These are phyloP conservation scores for Pardalotus punctatus DNA, from an alignment of 2,113 vertebrate genomes.

Conservation along the genomic window DNA sequence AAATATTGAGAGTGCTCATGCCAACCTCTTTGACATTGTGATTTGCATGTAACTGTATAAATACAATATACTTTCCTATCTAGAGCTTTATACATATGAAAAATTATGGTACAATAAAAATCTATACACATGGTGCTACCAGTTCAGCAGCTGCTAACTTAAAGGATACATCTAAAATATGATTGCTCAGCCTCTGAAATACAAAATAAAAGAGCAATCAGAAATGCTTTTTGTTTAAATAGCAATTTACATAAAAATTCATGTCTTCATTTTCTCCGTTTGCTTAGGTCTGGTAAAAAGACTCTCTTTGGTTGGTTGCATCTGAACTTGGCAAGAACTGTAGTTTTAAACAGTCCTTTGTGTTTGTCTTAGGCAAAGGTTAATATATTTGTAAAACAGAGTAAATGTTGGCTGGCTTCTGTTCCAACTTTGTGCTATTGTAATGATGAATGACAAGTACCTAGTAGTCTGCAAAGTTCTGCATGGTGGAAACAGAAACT, in stretches of 20 bases:
- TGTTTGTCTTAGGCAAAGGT: slow-evolving; percentile 19
- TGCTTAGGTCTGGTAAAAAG: slow-evolving; percentile 55
- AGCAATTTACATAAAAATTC: slow-evolving; percentile 72
- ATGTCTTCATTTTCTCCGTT: slow-evolving; percentile 67
- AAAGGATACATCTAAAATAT: slow-evolving; percentile 54
- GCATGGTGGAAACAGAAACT: neutral
- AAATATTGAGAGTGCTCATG: slow-evolving; percentile 1
- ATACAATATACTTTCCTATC: slow-evolving; percentile 49
- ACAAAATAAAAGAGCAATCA: slow-evolving; percentile 69
- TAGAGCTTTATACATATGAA: slow-evolving; percentile 60
- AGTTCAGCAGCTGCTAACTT: slow-evolving; percentile 42
- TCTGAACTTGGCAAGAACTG: slow-evolving; percentile 56
- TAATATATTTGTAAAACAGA: slow-evolving; percentile 24
- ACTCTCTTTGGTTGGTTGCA: slow-evolving; percentile 27
- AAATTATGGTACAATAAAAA: slow-evolving; percentile 69
- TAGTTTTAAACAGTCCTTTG: slow-evolving; percentile 44
- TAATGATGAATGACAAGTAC: slow-evolving; percentile 39
- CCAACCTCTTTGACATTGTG: neutral
- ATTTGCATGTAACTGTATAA: slow-evolving; percentile 51
- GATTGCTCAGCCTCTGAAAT: slow-evolving; percentile 64
- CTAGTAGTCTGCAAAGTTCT: slow-evolving; percentile 25
- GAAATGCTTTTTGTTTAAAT: slow-evolving; percentile 72
- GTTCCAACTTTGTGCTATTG: slow-evolving; percentile 12
- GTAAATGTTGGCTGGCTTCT: slow-evolving; percentile 3
- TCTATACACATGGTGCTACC: slow-evolving; percentile 55